phyloP scores from a whole-genome alignment of 1,140 invertebrate species.

The Euschistus heros region DNA sequence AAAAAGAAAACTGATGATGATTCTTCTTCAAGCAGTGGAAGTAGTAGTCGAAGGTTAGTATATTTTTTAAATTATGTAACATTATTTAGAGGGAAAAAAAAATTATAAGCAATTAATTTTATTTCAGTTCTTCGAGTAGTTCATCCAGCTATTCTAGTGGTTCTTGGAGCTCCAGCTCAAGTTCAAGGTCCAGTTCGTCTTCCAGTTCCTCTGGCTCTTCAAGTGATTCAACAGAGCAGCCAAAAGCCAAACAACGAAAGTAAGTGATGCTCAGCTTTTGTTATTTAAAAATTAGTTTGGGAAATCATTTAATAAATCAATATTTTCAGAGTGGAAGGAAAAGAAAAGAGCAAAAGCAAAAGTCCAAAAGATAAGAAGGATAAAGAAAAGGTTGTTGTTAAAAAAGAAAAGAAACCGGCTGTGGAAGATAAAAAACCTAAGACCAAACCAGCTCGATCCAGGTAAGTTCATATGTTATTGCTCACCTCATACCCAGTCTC shows the following conservation, averaged over 20 bases:
- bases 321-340: slow-evolving; percentile 32
- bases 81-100: background rate
- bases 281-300: background rate
- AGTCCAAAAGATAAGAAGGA: slow-evolving; percentile 40
- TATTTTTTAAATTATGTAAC: background rate
- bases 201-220: slow-evolving; percentile 59
- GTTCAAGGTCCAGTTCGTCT: slow-evolving; percentile 46
- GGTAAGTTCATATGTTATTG: slow-evolving; percentile 33
- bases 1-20: slow-evolving; percentile 29
- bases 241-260: slow-evolving; percentile 48
- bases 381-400: slow-evolving; percentile 31
- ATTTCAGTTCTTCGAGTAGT: slow-evolving; percentile 61
- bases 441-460: slow-evolving; percentile 40
- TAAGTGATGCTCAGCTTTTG: background rate
- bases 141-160: slow-evolving; percentile 42
- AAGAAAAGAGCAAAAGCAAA: slow-evolving; percentile 39
- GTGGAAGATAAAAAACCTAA: slow-evolving; percentile 41
- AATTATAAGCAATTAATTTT: background rate
- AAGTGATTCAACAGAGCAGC: slow-evolving; percentile 40
- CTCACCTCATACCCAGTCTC: slow-evolving; percentile 11
- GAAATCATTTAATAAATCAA: slow-evolving; percentile 7
- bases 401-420: slow-evolving; percentile 36
- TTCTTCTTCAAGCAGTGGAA: slow-evolving; percentile 24
- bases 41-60: slow-evolving; percentile 23
- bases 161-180: slow-evolving; percentile 51